Evolutionary conservation across 1,140 invertebrate species (phyloP).

Genomic region (Luehdorfia chinensis): DNA sequence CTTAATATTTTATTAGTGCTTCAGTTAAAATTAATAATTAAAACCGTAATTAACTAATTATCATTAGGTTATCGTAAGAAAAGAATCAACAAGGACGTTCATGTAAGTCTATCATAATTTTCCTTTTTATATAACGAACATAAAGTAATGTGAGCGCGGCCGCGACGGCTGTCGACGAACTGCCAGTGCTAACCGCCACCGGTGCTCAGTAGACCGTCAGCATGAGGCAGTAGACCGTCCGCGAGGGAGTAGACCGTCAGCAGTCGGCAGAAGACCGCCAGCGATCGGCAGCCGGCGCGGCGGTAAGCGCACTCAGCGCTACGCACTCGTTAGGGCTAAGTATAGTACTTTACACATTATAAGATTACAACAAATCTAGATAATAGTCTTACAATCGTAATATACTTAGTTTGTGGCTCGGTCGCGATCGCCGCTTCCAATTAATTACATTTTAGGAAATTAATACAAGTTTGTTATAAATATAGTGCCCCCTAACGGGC

Average conservation of each 20-base stretch:
- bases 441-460: conserved; percentile 73
- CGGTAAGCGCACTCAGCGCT: conserved; percentile 12
- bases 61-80: conserved; percentile 70
- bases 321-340: conserved; percentile 48
- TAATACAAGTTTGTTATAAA: conserved; percentile 68
- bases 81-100: conserved; percentile 72
- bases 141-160: conserved; percentile 41
- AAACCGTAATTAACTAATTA: conserved; percentile 80
- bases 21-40: conserved; percentile 76
- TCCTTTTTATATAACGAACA: conserved; percentile 76
- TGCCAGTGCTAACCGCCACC: not conserved
- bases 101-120: conserved; percentile 77
- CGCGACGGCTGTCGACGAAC: conserved; percentile 10
- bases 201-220: not conserved
- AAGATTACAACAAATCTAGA: conserved; percentile 69
- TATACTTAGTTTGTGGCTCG: conserved; percentile 59
- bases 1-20: conserved; percentile 64
- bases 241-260: not conserved
- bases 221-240: not conserved
- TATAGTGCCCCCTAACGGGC: conserved; percentile 47
- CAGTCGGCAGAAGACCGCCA: conserved; percentile 3
- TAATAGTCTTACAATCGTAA: conserved; percentile 72
- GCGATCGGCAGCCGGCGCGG: conserved; percentile 20
- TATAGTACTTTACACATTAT: conserved; percentile 57
- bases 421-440: conserved; percentile 61